phyloP scores from a whole-genome alignment of 2,797 vertebrate species.

The Anniella stebbinsi region DNA sequence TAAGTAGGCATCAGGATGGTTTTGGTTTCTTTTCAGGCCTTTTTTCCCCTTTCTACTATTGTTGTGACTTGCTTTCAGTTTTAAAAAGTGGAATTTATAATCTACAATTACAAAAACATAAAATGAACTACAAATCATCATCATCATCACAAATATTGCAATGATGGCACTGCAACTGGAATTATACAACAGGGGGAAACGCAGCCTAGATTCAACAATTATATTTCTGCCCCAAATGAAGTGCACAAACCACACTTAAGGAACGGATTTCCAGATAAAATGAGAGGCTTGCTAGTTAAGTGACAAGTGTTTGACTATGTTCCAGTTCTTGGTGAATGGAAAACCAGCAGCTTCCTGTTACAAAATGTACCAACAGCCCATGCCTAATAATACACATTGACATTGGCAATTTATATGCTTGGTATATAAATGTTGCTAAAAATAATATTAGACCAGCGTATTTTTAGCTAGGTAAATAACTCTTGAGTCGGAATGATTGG shows the following conservation, averaged over 20 bases:
- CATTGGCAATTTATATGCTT: slow-evolving; percentile 70
- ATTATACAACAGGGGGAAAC: background rate
- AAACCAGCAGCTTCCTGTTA: slow-evolving; percentile 83
- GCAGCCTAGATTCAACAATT: slow-evolving; percentile 19
- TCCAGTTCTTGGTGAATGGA: slow-evolving; percentile 82
- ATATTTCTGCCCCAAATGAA: slow-evolving; percentile 52
- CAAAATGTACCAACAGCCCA: slow-evolving; percentile 81
- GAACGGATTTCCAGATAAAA: slow-evolving; percentile 72
- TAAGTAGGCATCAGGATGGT: background rate
- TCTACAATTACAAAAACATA: slow-evolving; percentile 43
- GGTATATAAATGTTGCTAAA: slow-evolving; percentile 74
- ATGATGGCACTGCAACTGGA: slow-evolving; percentile 41
- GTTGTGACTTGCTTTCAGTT: slow-evolving; percentile 76
- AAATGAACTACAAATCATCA: slow-evolving; percentile 6
- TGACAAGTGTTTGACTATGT: slow-evolving; percentile 79
- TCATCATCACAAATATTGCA: slow-evolving; percentile 25
- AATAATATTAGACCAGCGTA: slow-evolving; percentile 67
- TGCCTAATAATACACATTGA: slow-evolving; percentile 77
- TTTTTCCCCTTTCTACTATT: slow-evolving; percentile 69
- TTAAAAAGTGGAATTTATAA: slow-evolving; percentile 73
- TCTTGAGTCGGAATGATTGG: slow-evolving; percentile 34
- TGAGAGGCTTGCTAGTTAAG: slow-evolving; percentile 68
- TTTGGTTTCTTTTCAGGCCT: slow-evolving; percentile 65
- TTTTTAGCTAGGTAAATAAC: slow-evolving; percentile 78
- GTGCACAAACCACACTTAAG: slow-evolving; percentile 68